phyloP scores from a whole-genome alignment of 1,140 invertebrate species.

The Hylaeus volcanicus region DNA sequence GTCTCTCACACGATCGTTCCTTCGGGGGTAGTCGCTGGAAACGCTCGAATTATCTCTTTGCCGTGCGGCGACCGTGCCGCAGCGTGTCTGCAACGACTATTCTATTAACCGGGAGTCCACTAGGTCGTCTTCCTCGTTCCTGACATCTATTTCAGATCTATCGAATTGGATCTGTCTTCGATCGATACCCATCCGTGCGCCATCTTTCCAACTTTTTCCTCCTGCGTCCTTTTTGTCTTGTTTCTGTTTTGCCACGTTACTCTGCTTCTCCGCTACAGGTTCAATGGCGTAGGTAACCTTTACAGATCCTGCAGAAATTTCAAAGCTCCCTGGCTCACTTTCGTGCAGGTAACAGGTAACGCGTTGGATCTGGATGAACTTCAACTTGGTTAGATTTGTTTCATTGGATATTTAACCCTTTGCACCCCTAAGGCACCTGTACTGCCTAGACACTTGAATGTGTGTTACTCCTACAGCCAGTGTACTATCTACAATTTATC shows the following conservation, averaged over 20 bases:
- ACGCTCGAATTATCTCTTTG: constrained; percentile 58
- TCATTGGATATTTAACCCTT: too few relatives aligned
- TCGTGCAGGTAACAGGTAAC: too few relatives aligned
- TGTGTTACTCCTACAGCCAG: too few relatives aligned
- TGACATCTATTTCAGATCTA: constrained; percentile 54
- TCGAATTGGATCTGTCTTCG: constrained; percentile 49
- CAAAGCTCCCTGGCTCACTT: too few relatives aligned
- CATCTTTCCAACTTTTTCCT: background rate
- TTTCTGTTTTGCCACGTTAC: background rate
- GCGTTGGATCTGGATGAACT: too few relatives aligned
- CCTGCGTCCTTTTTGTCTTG: background rate
- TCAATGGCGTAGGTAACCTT: background rate
- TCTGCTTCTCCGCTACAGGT: background rate
- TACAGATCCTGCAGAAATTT: background rate
- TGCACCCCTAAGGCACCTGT: too few relatives aligned
- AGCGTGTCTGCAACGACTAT: constrained; percentile 35
- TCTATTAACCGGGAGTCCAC: constrained; percentile 56
- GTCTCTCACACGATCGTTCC: constrained; percentile 43
- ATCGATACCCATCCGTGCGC: background rate
- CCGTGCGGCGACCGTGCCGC: constrained; percentile 24
- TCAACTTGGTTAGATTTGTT: too few relatives aligned
- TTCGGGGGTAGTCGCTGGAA: constrained; percentile 27
- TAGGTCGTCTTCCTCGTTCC: constrained; percentile 15
- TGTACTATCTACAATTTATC: too few relatives aligned
- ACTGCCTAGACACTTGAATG: too few relatives aligned